phyloP scores from a whole-genome alignment of 2,888 invertebrate genomes.

The Hydropsyche betteni region DNA sequence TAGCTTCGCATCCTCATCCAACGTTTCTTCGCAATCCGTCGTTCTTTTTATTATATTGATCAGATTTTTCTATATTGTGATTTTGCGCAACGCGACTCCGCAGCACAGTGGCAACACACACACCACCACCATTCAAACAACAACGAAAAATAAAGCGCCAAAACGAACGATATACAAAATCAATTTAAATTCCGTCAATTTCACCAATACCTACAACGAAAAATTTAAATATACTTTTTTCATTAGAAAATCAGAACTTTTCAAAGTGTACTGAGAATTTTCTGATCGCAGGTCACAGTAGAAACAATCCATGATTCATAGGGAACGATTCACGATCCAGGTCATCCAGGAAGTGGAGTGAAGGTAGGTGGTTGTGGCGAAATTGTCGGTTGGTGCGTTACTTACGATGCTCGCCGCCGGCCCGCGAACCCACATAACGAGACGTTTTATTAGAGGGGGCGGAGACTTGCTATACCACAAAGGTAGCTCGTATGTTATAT shows the following conservation, averaged over 20 bases:
- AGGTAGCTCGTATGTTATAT: conserved; percentile 9
- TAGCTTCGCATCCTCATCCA: conserved; percentile 41
- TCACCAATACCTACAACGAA: no score
- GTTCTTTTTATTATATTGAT: conserved; percentile 51
- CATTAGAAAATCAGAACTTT: no score
- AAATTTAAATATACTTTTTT: no score
- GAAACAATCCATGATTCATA: no score
- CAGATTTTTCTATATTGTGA: conserved; percentile 50
- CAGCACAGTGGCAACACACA: background rate
- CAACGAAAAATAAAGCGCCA: no score
- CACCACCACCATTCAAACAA: no score
- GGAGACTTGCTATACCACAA: conserved; percentile 1
- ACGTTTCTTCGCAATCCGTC: conserved; percentile 43
- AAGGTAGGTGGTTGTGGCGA: conserved; percentile 31
- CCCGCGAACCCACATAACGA: conserved; percentile 35
- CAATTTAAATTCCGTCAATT: no score
- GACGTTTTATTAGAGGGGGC: conserved; percentile 47
- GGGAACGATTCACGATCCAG: no score
- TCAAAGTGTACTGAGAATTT: no score
- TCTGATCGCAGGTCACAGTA: no score
- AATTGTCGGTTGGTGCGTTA: conserved; percentile 42
- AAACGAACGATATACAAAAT: no score
- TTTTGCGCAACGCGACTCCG: conserved; percentile 41
- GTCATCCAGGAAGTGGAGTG: no score
- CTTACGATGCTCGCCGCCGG: conserved; percentile 36